Percentiles rank a stretch among this genome's conserved stretches.
These are phyloP conservation scores for Drosophila nigricruria DNA, from an alignment of 2,888 invertebrate species.

Conservation along the genomic window DNA sequence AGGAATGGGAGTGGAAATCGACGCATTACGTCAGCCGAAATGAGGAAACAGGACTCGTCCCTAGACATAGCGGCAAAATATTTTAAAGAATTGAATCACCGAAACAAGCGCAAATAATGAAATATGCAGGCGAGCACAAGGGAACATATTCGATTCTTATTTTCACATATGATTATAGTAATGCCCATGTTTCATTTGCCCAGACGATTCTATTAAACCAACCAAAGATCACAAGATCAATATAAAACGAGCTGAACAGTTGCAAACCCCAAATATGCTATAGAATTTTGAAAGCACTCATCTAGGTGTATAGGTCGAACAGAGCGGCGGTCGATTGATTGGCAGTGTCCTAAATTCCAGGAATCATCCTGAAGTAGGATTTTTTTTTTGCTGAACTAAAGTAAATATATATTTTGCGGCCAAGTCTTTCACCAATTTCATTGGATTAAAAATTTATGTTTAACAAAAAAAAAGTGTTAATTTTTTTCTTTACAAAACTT, in stretches of 20 bases:
- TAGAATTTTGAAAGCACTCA: not conserved
- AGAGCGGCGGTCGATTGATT: not conserved
- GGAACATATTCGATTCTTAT: no score
- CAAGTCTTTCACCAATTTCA: not conserved
- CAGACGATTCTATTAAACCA: not conserved
- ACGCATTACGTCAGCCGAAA: not conserved
- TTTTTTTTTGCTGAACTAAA: conserved; percentile 1
- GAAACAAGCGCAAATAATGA: conserved; percentile 16
- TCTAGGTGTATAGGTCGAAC: not conserved
- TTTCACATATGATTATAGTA: not conserved
- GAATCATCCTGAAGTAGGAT: not conserved
- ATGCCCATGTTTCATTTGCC: not conserved
- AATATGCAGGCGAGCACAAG: not conserved
- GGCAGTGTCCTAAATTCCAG: not conserved
- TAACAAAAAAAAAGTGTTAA: not conserved
- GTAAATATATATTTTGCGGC: not conserved
- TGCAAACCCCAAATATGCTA: not conserved
- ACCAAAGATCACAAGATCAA: not conserved
- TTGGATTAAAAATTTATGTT: conserved; percentile 1
- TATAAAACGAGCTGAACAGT: not conserved
- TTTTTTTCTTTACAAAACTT: no score
- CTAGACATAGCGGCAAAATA: conserved; percentile 16
- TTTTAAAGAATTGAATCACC: conserved; percentile 31
- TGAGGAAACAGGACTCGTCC: conserved; percentile 5
- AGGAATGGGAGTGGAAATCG: not conserved